Base-by-base conservation (phyloP, 2,113 vertebrate genomes). In the Okapia johnstoni region DNA sequence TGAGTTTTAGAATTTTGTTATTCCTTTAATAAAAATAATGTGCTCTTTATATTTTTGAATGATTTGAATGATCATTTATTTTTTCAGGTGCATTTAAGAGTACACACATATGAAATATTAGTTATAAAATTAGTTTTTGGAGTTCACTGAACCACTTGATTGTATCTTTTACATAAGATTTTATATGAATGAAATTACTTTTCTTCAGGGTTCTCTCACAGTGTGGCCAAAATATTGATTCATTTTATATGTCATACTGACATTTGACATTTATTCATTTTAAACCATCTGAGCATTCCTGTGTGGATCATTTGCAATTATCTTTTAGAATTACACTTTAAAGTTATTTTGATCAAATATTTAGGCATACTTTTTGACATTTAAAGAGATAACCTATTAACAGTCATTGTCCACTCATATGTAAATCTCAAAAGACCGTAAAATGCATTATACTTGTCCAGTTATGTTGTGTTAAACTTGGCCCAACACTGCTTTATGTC, bases 11-110 rank as follows among this genome's bases (percentile, higher is more conserved):
- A 93, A 81, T 86, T 86, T 93, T 86, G 8, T 76, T 50, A 83
- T 63, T 88, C 9, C 30, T 90, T 95, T 95, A 93, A 87, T 87
- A 94, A 25, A 96, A 85, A 55, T 83, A 48, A 58, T 92, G 48
- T 23, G 61, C 8, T 28, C 4, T 83, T 90, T 23, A 52, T 85
- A 81, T 54, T 87, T 95, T 97, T 93, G 26, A 84, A 87, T 91
- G 60, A 21, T 85, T 77, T 97, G 92, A 79, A 86, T 58, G 54
- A 88, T 83, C 13, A 4, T 52, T 26, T 76, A 15, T 79, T 52
- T 87, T 95, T 90, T 85, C 36, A 40, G 19, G 26, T 57, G 50
- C 84, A 30, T 93, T 77, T 93, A 86, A 46, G 33, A 36, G 36
- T 46, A 55, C 43, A 60, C 52, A 50, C 4, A 2, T 93, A 26